Base-by-base conservation (phyloP, 1,140 invertebrate genomes). In the Hylyphantes graminicola region DNA sequence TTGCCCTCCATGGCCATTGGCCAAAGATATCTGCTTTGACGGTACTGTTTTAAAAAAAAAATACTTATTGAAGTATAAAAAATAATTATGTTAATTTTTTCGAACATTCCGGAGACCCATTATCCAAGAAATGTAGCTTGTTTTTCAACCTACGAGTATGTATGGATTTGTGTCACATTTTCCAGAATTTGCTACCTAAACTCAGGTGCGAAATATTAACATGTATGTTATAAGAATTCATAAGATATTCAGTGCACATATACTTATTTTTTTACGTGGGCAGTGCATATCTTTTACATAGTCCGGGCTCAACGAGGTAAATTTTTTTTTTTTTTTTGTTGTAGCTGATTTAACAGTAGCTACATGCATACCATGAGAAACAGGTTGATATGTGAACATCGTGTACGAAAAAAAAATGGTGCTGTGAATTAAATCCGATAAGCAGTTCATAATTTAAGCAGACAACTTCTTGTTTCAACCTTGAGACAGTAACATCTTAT, bases 391-490 rank as follows among this genome's bases (percentile, higher is more conserved):
- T 19, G 21, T 5, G 51, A 78, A 78, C 35, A 78, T 67, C 74
- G 51, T 76, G 59, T 61, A 63, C 35, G 61, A 78, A 78, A 53
- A 67, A 78, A 65, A 78, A 53, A n/a, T 78, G 59, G 54, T 54
- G 72, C 53, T 50, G 50, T 55, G 67, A 64, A 55, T 80, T 61
- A 70, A 80, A 80, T 80, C 77, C 77, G 77, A 80, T 80, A 80
- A 70, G 77, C 77, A 70, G 65, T 70, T 80, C 51, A 70, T 80
- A 80, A 80, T 80, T 80, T 80, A 80, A 70, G 65, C 77, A 70
- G 67, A 70, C 65, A 80, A 80, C 77, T 80, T 80, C 51, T 80
- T 57, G 65, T 70, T 80, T 80, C 67, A 80, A 70, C 77, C 67
- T 78, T 78, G 76, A 78, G 76, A 78, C 76, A 78, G 76, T 48